phyloP scores from a whole-genome alignment of 1,140 invertebrate species.

The Zophobas morio region DNA sequence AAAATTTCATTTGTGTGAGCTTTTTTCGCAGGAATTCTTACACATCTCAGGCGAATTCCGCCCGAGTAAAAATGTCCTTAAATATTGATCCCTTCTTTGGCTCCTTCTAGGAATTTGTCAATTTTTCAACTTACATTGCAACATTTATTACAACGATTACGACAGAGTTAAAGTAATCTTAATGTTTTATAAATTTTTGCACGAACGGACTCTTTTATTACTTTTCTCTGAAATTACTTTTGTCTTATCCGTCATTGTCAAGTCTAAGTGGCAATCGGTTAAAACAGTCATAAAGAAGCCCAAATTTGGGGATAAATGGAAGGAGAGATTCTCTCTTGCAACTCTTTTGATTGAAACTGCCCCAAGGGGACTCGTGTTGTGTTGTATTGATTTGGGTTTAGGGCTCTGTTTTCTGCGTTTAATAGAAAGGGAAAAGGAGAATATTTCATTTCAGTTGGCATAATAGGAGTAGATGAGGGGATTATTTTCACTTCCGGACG shows the following conservation, averaged over 20 bases:
- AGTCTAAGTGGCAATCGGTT: neutral
- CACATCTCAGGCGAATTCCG: neutral
- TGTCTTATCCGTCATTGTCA: neutral
- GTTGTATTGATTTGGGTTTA: neutral
- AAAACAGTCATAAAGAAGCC: neutral
- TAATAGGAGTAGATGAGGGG: neutral
- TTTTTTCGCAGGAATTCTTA: constrained; percentile 5
- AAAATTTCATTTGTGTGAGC: constrained; percentile 1
- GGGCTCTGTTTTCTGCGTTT: neutral
- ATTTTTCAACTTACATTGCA: neutral
- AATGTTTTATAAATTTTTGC: too few relatives aligned
- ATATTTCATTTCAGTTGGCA: neutral
- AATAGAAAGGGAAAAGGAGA: neutral
- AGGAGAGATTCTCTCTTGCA: neutral
- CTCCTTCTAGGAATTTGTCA: constrained; percentile 1
- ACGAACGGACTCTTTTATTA: neutral
- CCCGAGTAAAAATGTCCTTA: constrained; percentile 1
- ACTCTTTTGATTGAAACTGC: neutral
- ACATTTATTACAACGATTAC: too few relatives aligned
- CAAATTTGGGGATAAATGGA: neutral
- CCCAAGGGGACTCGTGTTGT: neutral
- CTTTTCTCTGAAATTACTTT: neutral
- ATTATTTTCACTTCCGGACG: neutral
- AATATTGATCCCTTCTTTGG: neutral
- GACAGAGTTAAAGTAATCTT: too few relatives aligned